These are phyloP conservation scores for Zootermopsis nevadensis DNA, from an alignment of 2,888 invertebrate genomes.

Conservation along the genomic window DNA sequence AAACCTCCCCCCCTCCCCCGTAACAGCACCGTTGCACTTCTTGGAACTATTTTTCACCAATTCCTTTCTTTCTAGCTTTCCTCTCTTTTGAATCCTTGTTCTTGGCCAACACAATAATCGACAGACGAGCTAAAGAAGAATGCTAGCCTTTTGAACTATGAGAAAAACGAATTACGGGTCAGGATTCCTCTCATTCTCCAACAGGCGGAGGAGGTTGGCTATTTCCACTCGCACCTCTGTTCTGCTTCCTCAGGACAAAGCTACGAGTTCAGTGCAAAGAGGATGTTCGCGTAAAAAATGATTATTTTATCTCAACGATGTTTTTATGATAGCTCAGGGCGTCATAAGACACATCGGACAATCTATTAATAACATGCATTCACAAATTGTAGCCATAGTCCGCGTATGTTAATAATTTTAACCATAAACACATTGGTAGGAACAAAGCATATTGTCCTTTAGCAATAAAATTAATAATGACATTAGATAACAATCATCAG, in stretches of 20 bases:
- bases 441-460: too few species aligned
- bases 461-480: too few species aligned
- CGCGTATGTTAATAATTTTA: too few species aligned
- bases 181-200: conserved; percentile 2
- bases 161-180: conserved; percentile 47
- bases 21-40: background rate
- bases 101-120: conserved; percentile 34
- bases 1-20: background rate
- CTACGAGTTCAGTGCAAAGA: background rate
- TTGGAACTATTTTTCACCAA: conserved; percentile 28
- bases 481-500: too few species aligned
- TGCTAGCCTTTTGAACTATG: conserved; percentile 45
- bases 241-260: background rate
- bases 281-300: background rate
- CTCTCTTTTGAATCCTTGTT: conserved; percentile 16
- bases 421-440: too few species aligned
- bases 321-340: too few species aligned
- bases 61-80: conserved; percentile 20
- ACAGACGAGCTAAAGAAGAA: conserved; percentile 30
- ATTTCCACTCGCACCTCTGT: background rate
- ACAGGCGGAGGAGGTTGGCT: background rate
- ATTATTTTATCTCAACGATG: background rate
- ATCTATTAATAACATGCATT: too few species aligned
- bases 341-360: too few species aligned
- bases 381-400: too few species aligned